A percentile compares a stretch with the other conserved stretches of the same genome.
Conservation (phyloP, 2,888 invertebrate species). For the Bombylius major region DNA sequence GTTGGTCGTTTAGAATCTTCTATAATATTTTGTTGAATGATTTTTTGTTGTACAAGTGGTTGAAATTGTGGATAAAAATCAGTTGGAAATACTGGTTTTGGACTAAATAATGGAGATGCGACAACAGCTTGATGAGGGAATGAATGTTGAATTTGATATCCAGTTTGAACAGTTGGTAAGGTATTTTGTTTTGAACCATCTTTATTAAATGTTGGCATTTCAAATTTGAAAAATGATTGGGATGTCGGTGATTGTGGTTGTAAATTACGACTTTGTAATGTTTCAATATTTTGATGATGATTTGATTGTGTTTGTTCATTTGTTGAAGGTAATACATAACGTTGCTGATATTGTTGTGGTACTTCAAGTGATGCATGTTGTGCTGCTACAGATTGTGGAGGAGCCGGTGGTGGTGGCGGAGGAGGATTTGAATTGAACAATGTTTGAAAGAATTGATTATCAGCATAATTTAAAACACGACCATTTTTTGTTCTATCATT, state of each 20-base stretch:
- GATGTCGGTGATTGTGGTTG: slow-evolving; percentile 30
- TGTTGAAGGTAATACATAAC: slow-evolving; percentile 8
- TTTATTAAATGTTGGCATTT: slow-evolving; percentile 26
- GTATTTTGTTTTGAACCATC: slow-evolving; percentile 12
- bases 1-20: slow-evolving; percentile 12
- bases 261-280: neutral
- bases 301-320: slow-evolving; percentile 8
- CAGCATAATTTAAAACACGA: slow-evolving; percentile 35
- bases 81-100: slow-evolving; percentile 25
- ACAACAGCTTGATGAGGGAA: slow-evolving; percentile 25
- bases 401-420: slow-evolving; percentile 5
- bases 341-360: slow-evolving; percentile 19
- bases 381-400: slow-evolving; percentile 16
- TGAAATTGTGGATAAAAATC: slow-evolving; percentile 27
- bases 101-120: slow-evolving; percentile 26
- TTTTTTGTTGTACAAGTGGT: slow-evolving; percentile 13
- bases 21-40: slow-evolving; percentile 25
- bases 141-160: slow-evolving; percentile 34
- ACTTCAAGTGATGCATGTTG: slow-evolving; percentile 10
- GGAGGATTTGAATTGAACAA: neutral
- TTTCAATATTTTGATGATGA: neutral
- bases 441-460: slow-evolving; percentile 25
- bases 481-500: slow-evolving; percentile 30
- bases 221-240: slow-evolving; percentile 35
- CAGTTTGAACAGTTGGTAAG: slow-evolving; percentile 30